Evolutionary conservation across 2,113 vertebrate species (phyloP).

Genomic region (Pedetes capensis): DNA sequence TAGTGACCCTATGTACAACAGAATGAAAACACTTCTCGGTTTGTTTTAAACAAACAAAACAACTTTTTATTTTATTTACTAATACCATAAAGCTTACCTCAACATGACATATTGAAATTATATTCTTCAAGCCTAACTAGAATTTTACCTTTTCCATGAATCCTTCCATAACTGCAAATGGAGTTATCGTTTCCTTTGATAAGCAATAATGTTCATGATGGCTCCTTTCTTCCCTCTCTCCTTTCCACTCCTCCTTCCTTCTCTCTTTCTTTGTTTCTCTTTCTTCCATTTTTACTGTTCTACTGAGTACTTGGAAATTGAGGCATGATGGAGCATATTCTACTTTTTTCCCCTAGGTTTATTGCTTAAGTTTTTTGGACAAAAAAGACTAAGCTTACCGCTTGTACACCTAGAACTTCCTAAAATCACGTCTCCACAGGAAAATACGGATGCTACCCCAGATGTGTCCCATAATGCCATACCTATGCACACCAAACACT

Average conservation of each 20-base stretch:
- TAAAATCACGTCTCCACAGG: not conserved
- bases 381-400: not conserved
- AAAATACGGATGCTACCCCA: not conserved
- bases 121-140: not conserved
- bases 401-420: not conserved
- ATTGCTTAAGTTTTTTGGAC: not conserved
- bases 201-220: not conserved
- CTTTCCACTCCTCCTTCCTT: not conserved
- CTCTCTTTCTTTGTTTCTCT: too few relatives aligned
- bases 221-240: accelerated
- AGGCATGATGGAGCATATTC: too few relatives aligned
- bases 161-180: not conserved
- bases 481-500: not conserved
- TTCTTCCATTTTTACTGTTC: not conserved
- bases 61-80: not conserved
- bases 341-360: not conserved
- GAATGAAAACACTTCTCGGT: too few relatives aligned
- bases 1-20: too few relatives aligned
- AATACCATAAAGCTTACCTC: not conserved
- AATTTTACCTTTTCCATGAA: not conserved
- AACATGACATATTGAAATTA: not conserved
- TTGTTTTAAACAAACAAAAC: not conserved
- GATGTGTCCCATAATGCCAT: not conserved
- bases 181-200: not conserved
- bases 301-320: not conserved